These are phyloP conservation scores for Oryzias melastigma DNA, from an alignment of 2,113 vertebrate genomes.

Conservation along the genomic window DNA sequence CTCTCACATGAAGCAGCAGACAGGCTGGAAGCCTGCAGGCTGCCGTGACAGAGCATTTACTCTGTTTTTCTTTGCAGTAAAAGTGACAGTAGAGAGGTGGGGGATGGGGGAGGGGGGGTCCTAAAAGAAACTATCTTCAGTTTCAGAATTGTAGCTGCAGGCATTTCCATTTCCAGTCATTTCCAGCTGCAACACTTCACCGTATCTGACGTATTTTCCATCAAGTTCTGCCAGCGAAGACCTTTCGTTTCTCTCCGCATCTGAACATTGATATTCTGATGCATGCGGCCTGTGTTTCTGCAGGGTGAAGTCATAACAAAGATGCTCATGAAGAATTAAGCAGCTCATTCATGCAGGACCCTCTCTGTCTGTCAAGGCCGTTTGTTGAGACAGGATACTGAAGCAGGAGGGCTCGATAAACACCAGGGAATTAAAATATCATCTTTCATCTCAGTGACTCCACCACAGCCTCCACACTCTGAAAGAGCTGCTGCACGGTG, in stretches of 20 bases:
- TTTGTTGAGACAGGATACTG: constrained; percentile 27
- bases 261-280: not conserved
- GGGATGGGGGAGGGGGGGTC: no score
- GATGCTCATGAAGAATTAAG: constrained; percentile 67
- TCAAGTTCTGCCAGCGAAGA: constrained; percentile 7
- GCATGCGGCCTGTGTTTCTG: constrained; percentile 9
- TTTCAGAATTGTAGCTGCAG: not conserved
- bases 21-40: constrained; percentile 27
- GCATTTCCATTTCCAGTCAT: not conserved
- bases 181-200: constrained; percentile 14
- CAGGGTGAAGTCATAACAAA: constrained; percentile 37
- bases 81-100: no score
- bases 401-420: constrained; percentile 26
- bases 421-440: constrained; percentile 56
- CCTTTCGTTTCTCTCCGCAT: no score
- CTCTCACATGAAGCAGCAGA: constrained; percentile 11
- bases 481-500: constrained; percentile 39
- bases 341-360: constrained; percentile 35
- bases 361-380: constrained; percentile 51
- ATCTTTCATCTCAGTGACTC: constrained; percentile 43
- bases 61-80: not conserved
- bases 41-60: not conserved
- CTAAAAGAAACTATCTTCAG: not conserved
- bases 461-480: constrained; percentile 28
- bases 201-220: constrained; percentile 27